These are phyloP conservation scores for Cyanoderma ruficeps DNA, from an alignment of 2,113 vertebrate species.

Conservation along the genomic window DNA sequence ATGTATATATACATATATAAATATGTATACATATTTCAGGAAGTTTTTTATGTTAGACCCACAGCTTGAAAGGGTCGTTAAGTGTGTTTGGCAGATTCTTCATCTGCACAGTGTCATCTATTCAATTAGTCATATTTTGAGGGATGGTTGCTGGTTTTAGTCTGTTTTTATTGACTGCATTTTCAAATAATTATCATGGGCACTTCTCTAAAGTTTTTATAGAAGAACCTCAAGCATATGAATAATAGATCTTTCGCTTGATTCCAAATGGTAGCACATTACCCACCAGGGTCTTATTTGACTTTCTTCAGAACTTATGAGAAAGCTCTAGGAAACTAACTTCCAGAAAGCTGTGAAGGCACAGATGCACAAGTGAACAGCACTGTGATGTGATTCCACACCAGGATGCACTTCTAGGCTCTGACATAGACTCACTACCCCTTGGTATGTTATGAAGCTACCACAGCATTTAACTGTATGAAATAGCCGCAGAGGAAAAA, in stretches of 20 bases:
- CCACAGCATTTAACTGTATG: neutral
- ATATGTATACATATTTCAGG: neutral
- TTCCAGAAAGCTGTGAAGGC: neutral
- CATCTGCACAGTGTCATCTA: neutral
- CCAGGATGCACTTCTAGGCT: neutral
- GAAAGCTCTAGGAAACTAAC: neutral
- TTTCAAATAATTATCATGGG: constrained; percentile 18
- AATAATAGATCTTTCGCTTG: constrained; percentile 45
- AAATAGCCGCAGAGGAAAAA: neutral
- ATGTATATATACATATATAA: neutral
- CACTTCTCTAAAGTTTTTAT: neutral
- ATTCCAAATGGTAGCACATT: neutral
- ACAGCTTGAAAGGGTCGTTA: neutral
- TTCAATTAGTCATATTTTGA: constrained; percentile 16
- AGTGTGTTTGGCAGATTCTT: neutral
- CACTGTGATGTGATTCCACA: neutral
- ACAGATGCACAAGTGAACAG: neutral
- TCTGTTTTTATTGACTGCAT: neutral
- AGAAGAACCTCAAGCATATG: neutral
- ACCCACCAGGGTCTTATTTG: neutral
- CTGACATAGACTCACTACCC: neutral
- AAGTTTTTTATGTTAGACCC: neutral
- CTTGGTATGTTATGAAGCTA: neutral
- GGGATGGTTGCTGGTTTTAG: neutral
- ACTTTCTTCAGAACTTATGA: neutral